Percentiles rank a stretch among this genome's conserved stretches.
Evolutionary conservation across 2,113 vertebrate genomes (phyloP).

Genomic region (Pyxicephalus adspersus): DNA sequence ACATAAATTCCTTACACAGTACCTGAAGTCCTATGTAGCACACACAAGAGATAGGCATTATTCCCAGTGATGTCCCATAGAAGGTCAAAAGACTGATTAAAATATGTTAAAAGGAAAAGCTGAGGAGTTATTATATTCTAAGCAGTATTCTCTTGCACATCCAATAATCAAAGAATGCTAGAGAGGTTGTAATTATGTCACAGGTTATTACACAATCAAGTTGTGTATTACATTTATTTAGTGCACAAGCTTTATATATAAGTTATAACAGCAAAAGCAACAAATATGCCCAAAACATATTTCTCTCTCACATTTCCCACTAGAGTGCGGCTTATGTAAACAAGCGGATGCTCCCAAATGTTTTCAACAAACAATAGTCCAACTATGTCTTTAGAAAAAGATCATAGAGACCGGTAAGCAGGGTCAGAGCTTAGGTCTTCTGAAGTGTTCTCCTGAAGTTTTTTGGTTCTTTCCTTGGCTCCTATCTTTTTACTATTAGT

Average conservation of each 20-base stretch:
- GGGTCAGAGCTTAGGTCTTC: no score
- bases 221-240: neutral
- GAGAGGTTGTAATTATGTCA: constrained; percentile 15
- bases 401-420: no score
- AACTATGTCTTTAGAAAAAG: no score
- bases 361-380: no score
- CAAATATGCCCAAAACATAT: no score
- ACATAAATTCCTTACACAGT: constrained; percentile 27
- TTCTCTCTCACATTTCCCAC: constrained; percentile 67
- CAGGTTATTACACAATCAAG: constrained; percentile 38
- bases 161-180: constrained; percentile 44
- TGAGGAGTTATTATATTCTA: constrained; percentile 8
- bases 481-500: no score
- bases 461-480: no score
- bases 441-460: no score
- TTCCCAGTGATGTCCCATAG: constrained; percentile 22
- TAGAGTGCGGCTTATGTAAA: constrained; percentile 79
- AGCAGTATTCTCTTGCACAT: constrained; percentile 42
- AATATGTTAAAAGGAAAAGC: constrained; percentile 19
- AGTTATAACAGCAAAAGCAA: no score
- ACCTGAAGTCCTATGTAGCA: constrained; percentile 15
- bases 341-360: no score
- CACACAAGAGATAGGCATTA: constrained; percentile 7
- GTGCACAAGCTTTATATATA: no score
- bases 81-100: constrained; percentile 17